Evolutionary conservation across 2,113 vertebrate genomes (phyloP).

Genomic region (Psittacus erithacus): DNA sequence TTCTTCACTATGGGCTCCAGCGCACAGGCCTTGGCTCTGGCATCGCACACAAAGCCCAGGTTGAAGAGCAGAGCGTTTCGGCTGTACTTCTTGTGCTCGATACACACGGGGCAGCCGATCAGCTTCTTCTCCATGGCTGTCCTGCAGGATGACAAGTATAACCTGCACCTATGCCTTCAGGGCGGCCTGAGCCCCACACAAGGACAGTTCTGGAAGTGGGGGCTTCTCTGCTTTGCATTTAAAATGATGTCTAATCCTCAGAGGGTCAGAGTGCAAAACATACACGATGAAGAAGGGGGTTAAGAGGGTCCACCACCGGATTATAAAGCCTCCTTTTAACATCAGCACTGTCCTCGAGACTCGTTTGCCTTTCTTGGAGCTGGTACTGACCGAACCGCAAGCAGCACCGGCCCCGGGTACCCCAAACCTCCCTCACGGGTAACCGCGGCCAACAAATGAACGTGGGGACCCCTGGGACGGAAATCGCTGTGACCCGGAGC

Average conservation of each 20-base stretch:
- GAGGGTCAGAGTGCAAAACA: neutral
- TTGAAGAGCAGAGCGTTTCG: constrained; percentile 97
- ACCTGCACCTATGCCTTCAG: accelerated
- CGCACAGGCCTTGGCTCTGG: constrained; percentile 91
- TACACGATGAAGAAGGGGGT: neutral
- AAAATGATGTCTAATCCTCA: neutral
- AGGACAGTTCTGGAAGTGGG: neutral
- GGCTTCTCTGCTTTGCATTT: neutral
- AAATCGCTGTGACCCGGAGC: neutral
- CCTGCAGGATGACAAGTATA: constrained; percentile 53
- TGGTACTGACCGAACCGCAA: neutral
- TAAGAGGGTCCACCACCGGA: neutral
- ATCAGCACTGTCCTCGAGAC: neutral
- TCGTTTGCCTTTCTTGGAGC: accelerated
- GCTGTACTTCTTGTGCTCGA: constrained; percentile 98
- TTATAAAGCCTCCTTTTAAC: neutral
- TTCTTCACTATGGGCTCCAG: constrained; percentile 98
- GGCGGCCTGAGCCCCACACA: neutral
- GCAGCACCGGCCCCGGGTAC: neutral
- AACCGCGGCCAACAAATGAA: accelerated
- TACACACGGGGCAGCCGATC: constrained; percentile 96
- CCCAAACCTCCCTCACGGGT: accelerated
- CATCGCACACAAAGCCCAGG: constrained; percentile 93
- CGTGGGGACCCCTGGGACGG: neutral
- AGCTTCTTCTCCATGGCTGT: constrained; percentile 98